Base-by-base conservation (phyloP, 1,140 invertebrate species). In the Helicorthomorpha holstii region DNA sequence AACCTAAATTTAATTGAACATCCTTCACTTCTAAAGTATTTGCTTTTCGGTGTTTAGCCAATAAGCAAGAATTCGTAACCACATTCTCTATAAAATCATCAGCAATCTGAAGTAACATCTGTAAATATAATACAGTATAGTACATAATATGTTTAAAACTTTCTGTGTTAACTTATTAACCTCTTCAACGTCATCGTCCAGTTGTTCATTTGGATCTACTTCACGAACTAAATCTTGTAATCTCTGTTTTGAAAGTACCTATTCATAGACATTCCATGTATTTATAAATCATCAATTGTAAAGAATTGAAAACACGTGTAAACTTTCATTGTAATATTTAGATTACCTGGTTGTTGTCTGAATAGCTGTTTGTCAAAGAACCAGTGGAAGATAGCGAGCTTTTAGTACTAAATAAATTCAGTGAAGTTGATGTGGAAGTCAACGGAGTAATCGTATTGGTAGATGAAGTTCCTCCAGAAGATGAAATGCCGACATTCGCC, bases 181-280 rank as follows among this genome's bases (percentile, higher is more conserved):
- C 65, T 97, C 92, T 70, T 97, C 93, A 0, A 96, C 92, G 67
- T 97, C 93, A 64, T 98, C 93, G 69, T 98, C 93, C 45, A 97
- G 64, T 64, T 95, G 92, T 61, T 92, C 85, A 44, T 85, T 86
- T 0, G 88, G 84, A 70, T 97, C 93, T 14, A 95, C 87, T 70
- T 96, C 89, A 56, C 86, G 76, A 0, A 95, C 88, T 26, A 98
- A 66, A 59, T 97, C 91, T 68, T 89, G 81, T 22, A 98, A 70
- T 52, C 88, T 70, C 19, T 84, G 77, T 67, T 88, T 83, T 43
- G 83, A 87, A 23, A 94, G 64, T 56, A 89, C 77, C 77, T 65
- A 34, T 34, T 34, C n/a, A n/a, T n/a, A n/a, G n/a, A n/a, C n/a
- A n/a, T n/a, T n/a, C n/a, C n/a, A n/a, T n/a, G n/a, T n/a, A n/a